Percentiles rank a stretch among this genome's conserved stretches.
These are phyloP conservation scores for Lagopus muta DNA, from an alignment of 2,113 vertebrate species.

Conservation along the genomic window DNA sequence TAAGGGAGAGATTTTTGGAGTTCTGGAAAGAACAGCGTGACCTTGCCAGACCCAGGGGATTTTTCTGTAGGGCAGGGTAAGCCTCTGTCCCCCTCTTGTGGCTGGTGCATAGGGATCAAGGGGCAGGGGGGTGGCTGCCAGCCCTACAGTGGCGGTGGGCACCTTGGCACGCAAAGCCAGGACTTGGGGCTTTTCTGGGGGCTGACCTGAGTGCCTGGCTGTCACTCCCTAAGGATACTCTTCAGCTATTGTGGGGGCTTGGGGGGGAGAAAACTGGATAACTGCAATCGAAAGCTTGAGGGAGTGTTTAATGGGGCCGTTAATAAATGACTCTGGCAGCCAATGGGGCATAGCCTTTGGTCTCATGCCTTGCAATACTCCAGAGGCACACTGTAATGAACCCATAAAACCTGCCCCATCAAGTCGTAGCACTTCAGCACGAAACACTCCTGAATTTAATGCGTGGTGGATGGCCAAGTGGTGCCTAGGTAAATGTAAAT, in stretches of 20 bases:
- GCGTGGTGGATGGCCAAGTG: not conserved
- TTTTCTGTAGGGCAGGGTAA: not conserved
- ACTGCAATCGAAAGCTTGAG: conserved; percentile 44
- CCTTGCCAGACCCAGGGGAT: not conserved
- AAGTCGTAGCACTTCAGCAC: conserved; percentile 9
- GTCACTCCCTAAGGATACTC: not conserved
- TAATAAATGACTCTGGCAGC: conserved; percentile 53
- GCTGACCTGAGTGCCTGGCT: not conserved
- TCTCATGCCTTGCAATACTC: conserved; percentile 35
- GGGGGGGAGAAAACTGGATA: not conserved
- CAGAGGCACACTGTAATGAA: conserved; percentile 36
- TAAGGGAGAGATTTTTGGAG: not conserved
- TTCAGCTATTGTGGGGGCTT: not conserved
- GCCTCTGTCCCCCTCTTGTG: conserved; percentile 11
- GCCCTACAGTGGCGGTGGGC: not conserved
- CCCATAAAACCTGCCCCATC: conserved; percentile 53
- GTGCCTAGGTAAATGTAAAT: conserved; percentile 28
- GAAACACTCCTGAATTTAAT: not conserved
- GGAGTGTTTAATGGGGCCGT: conserved; percentile 44
- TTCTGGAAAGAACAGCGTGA: not conserved
- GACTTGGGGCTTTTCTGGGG: not conserved
- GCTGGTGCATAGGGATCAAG: not conserved
- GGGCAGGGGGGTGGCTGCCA: not conserved
- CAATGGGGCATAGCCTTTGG: conserved; percentile 39
- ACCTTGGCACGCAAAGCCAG: not conserved